These are phyloP conservation scores for Mobula birostris DNA, from an alignment of 2,113 vertebrate species.

Conservation along the genomic window DNA sequence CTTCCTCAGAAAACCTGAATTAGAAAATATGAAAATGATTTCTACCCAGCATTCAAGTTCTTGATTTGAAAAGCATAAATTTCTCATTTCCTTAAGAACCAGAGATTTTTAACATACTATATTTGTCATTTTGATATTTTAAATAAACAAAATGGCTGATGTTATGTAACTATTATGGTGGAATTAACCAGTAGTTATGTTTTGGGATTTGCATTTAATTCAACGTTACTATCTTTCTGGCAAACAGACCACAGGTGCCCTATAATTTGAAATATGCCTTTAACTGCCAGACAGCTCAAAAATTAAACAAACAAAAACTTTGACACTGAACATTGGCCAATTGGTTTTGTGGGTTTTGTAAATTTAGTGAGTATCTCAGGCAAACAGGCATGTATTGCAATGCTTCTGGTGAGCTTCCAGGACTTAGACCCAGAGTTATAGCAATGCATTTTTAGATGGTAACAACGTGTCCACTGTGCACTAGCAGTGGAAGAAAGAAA, in stretches of 20 bases:
- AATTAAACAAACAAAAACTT: background rate
- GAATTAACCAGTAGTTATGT: background rate
- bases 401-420: too few relatives aligned
- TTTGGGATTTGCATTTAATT: background rate
- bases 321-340: background rate
- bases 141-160: background rate
- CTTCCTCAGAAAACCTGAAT: background rate
- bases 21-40: background rate
- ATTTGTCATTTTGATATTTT: background rate
- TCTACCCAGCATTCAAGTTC: too few relatives aligned
- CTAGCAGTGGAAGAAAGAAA: too few relatives aligned
- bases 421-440: too few relatives aligned
- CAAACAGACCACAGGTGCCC: background rate
- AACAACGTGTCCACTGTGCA: too few relatives aligned
- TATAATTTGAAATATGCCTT: background rate
- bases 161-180: background rate
- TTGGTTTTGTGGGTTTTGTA: background rate
- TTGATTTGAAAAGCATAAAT: background rate
- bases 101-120: background rate
- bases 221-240: background rate
- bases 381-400: too few relatives aligned
- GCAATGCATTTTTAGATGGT: too few relatives aligned
- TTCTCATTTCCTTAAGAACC: background rate
- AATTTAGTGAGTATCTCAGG: background rate
- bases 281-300: background rate